Base-by-base conservation (phyloP, 2,888 invertebrate genomes). In the Andrena chrysosceles region DNA sequence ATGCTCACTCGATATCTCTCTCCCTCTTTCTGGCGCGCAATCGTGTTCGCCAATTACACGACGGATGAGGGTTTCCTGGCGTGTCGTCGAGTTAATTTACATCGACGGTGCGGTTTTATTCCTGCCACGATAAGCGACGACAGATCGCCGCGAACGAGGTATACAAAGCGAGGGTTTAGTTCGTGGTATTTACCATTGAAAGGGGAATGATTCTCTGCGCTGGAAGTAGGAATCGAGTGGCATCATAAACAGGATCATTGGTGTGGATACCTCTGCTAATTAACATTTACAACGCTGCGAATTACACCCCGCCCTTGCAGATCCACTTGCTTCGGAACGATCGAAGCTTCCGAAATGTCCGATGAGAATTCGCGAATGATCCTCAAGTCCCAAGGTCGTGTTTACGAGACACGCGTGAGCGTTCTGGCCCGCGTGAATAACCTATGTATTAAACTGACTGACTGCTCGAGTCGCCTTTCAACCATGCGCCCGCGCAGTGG, bases 311-410 rank as follows among this genome's bases (percentile, higher is more conserved):
- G 5, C 42, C 3, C 13, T 4, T 5, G 42, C 4, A 5, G 42
- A 16, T 42, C 4, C 42, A 16, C 16, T 42, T 54, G 20, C 23
- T 8, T 8, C 4, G 23, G 84, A 76, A 84, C 64, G 74, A 56
- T 72, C 67, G 67, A 83, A 70, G 84, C 59, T 64, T 52, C 85
- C 86, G 85, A 85, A 85, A 81, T 85, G 86, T 86, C 85, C 80
- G 71, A 84, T 83, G 87, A 33, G 54, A 87, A 87, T 87, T 88
- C 86, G 87, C 84, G 85, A 88, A 86, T 84, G 87, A 33, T 78
- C 75, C 81, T 87, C 86, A 90, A 90, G 87, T 88, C 83, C 85
- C 89, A 90, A 90, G 90, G 90, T 90, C 90, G 89, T 88, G 87
- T 87, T 89, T 87, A 90, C 87, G 77, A 83, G 67, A 56, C 56